phyloP scores from a whole-genome alignment of 2,113 vertebrate species.

The Protomyctophum bolini region DNA sequence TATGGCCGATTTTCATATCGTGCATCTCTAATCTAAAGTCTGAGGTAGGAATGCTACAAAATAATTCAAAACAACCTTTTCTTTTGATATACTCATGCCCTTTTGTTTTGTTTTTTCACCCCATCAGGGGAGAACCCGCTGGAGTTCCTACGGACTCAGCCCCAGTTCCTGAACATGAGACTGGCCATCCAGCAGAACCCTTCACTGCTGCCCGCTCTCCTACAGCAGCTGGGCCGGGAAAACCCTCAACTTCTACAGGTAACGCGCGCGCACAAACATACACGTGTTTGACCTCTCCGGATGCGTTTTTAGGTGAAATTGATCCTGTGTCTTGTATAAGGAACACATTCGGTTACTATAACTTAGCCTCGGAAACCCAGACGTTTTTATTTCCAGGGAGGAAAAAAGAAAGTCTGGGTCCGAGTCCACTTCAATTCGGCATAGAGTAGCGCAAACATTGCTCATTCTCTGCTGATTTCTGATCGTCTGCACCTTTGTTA shows the following conservation, averaged over 20 bases:
- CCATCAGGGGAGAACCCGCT: slow-evolving; percentile 86
- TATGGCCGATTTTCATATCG: too few species aligned
- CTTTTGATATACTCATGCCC: not conserved
- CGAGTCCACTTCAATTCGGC: too few species aligned
- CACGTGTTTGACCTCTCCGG: too few species aligned
- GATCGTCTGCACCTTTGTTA: too few species aligned
- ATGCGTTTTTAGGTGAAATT: too few species aligned
- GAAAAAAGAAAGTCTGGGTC: too few species aligned
- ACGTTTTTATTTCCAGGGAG: too few species aligned
- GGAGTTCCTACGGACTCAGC: slow-evolving; percentile 90
- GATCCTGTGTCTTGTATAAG: too few species aligned
- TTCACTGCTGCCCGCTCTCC: slow-evolving; percentile 51
- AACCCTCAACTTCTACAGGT: slow-evolving; percentile 75
- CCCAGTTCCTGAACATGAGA: slow-evolving; percentile 92
- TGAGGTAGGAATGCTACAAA: not conserved
- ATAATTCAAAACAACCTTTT: not conserved
- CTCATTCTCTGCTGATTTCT: too few species aligned
- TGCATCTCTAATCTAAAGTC: not conserved
- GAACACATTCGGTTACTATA: too few species aligned
- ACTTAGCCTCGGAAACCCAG: too few species aligned
- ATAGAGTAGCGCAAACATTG: too few species aligned
- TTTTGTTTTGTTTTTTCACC: not conserved
- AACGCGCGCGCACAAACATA: slow-evolving; percentile 5
- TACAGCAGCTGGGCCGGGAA: slow-evolving; percentile 76
- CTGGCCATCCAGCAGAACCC: slow-evolving; percentile 92